A percentile compares a stretch with the other conserved stretches of the same genome.
Evolutionary conservation across 2,797 vertebrate genomes (phyloP).

Genomic region (Erithacus rubecula): DNA sequence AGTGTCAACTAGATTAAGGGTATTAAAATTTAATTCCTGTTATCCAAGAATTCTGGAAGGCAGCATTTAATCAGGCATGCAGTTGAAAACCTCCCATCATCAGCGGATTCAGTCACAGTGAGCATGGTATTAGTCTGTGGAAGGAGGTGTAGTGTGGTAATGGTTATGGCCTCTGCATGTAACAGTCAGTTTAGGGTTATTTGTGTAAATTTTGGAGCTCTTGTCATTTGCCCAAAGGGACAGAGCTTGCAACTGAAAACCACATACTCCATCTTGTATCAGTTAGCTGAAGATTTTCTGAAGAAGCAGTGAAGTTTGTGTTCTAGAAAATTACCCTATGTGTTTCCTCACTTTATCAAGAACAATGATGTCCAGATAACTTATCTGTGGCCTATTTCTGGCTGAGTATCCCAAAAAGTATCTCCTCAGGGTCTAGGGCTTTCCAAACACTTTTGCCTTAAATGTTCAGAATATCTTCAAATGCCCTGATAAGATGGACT

Average conservation of each 20-base stretch:
- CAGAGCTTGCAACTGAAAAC: background rate
- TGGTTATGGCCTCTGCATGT: background rate
- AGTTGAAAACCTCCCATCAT: background rate
- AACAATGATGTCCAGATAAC: background rate
- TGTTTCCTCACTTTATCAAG: background rate
- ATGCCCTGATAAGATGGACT: background rate
- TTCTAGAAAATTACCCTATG: background rate
- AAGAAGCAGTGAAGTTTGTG: background rate
- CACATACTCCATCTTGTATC: background rate
- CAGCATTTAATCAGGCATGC: background rate
- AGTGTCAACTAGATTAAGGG: constrained; percentile 39
- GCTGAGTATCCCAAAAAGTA: background rate
- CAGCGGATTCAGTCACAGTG: background rate
- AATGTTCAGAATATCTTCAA: background rate
- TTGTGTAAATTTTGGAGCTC: background rate
- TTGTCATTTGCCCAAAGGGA: background rate
- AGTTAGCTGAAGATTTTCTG: background rate
- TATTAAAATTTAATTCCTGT: constrained; percentile 46
- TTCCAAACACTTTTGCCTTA: background rate
- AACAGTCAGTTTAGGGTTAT: background rate
- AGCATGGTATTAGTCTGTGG: background rate
- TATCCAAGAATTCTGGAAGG: constrained; percentile 43
- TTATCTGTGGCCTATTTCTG: background rate
- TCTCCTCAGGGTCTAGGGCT: background rate
- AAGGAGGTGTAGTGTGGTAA: background rate